Evolutionary conservation across 2,113 vertebrate species (phyloP).

Genomic region (Verasper variegatus): DNA sequence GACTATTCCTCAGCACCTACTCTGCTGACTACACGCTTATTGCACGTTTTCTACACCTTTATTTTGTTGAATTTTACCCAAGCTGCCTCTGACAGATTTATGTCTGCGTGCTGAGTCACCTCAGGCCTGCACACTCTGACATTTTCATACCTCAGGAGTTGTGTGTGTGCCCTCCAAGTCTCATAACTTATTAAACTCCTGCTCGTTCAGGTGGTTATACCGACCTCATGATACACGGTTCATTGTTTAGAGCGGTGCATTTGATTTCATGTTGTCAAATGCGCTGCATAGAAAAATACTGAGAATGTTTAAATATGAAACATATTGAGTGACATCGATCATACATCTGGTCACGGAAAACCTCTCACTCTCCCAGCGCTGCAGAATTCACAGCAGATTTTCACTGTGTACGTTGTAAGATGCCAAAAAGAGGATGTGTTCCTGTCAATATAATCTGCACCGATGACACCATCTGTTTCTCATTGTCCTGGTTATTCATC

Average conservation of each 20-base stretch:
- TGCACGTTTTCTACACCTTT: slow-evolving; percentile 11
- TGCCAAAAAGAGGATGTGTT: slow-evolving; percentile 30
- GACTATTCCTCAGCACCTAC: neutral
- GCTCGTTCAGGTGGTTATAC: slow-evolving; percentile 16
- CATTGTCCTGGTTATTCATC: slow-evolving; percentile 48
- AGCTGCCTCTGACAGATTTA: slow-evolving; percentile 51
- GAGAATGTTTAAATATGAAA: neutral
- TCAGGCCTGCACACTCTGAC: slow-evolving; percentile 35
- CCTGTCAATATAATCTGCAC: slow-evolving; percentile 49
- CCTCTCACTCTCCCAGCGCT: neutral
- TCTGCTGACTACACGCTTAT: slow-evolving; percentile 8
- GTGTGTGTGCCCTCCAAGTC: slow-evolving; percentile 35
- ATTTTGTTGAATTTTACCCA: slow-evolving; percentile 25
- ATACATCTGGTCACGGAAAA: neutral
- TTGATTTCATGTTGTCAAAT: slow-evolving; percentile 5
- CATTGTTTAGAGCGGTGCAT: slow-evolving; percentile 1
- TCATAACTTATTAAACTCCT: slow-evolving; percentile 39
- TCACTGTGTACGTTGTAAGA: neutral
- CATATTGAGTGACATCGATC: slow-evolving; percentile 7
- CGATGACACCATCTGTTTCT: slow-evolving; percentile 58
- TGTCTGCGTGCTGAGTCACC: slow-evolving; percentile 42
- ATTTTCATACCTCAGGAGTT: slow-evolving; percentile 44
- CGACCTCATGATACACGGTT: slow-evolving; percentile 16
- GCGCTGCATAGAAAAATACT: neutral
- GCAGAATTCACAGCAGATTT: slow-evolving; percentile 25